Conservation (phyloP, 1,140 invertebrate species). For the Formica selysi region DNA sequence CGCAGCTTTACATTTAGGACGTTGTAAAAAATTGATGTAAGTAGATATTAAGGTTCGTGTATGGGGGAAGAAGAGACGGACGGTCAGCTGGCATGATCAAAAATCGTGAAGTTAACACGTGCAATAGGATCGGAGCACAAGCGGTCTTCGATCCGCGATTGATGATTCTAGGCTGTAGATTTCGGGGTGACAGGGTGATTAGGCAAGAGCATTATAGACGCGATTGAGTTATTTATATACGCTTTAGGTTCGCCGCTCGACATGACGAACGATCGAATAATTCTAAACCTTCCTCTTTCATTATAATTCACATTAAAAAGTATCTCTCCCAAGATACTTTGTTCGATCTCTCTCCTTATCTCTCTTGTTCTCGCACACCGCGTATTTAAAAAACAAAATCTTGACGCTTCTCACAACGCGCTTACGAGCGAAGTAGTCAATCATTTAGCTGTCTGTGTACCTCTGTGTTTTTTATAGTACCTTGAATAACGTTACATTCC, state of each 20-base stretch:
- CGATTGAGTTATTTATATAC: slow-evolving; percentile 68
- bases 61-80: slow-evolving; percentile 52
- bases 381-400: slow-evolving; percentile 13
- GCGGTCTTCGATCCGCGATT: not conserved
- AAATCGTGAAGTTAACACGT: slow-evolving; percentile 22
- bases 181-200: slow-evolving; percentile 67
- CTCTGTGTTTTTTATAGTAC: slow-evolving; percentile 45
- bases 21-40: slow-evolving; percentile 56
- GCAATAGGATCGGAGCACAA: slow-evolving; percentile 27
- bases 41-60: slow-evolving; percentile 44
- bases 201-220: slow-evolving; percentile 47
- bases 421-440: slow-evolving; percentile 31
- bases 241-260: slow-evolving; percentile 63
- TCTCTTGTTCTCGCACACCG: slow-evolving; percentile 17
- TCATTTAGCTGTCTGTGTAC: slow-evolving; percentile 22
- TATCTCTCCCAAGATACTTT: not conserved
- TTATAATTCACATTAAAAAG: slow-evolving; percentile 10
- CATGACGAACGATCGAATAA: slow-evolving; percentile 57
- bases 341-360: slow-evolving; percentile 27
- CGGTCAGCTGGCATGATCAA: not conserved
- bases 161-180: slow-evolving; percentile 50
- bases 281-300: slow-evolving; percentile 23
- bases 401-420: slow-evolving; percentile 6
- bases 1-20: slow-evolving; percentile 44
- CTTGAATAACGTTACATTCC: slow-evolving; percentile 71